Evolutionary conservation across 2,113 vertebrate species (phyloP), one percentile per base, ranked within the genome.

Genomic region (Prietella phreatophila): DNA sequence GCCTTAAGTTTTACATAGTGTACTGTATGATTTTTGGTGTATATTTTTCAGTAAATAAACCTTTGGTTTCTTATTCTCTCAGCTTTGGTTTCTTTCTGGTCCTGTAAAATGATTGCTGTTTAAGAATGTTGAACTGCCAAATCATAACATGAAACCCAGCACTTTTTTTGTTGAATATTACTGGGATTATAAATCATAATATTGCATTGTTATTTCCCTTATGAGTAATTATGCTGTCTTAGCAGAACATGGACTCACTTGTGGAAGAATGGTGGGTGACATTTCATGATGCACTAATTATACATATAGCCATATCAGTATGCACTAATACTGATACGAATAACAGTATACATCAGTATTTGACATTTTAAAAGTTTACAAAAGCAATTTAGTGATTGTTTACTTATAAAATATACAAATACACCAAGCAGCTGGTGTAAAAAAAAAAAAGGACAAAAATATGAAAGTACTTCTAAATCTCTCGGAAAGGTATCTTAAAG

Each of bases 21-120:
- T 84, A 33, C 56, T 84, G 82, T 89, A 84, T 86, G 25, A 85
- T 65, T 75, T 67, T 73, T 50, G 69, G 63, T 88, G 83, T 88
- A 65, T 39, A 67, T 78, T 65, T 84, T 69, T 27, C 61, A 85
- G 36, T 79, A 55, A 80, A 53, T 30, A 82, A 42, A 76, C 10
- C 63, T 89, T 67, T 73, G 60, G 22, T 84, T 83, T 33, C 85
- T 65, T 83, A 90, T 61, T 89, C 22, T 11, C 83, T 81, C 65
- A 69, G 56, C 55, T 53, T 17, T 78, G 39, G 88, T 92, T 93
- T 87, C 7, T 42, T 56, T 55, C 71, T 61, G 17, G 10, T 73
- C 14, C 67, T 73, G 30, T 27, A 58, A 73, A 55, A 73, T 36
- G 5, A 4, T 9, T 71, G 27, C 8, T 8, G 4, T 33, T 73